These are phyloP conservation scores for Pogonocichla stellata DNA, from an alignment of 2,113 vertebrate species.

Conservation along the genomic window DNA sequence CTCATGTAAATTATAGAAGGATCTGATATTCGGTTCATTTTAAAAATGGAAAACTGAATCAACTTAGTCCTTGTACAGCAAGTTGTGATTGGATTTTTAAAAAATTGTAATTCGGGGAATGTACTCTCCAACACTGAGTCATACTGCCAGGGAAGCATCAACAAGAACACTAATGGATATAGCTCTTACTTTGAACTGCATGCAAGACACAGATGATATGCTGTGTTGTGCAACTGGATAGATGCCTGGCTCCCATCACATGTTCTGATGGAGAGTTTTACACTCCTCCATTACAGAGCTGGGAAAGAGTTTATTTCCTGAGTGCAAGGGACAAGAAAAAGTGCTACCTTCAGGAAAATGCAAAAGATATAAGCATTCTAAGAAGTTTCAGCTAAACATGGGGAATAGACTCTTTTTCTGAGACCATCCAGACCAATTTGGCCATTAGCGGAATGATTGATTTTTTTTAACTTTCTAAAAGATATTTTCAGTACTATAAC, in stretches of 20 bases:
- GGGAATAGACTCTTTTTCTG: neutral
- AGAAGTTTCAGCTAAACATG: neutral
- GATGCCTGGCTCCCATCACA: neutral
- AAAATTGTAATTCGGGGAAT: neutral
- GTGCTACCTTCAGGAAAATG: neutral
- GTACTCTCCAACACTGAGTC: neutral
- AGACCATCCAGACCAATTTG: neutral
- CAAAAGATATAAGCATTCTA: neutral
- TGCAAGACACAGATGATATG: neutral
- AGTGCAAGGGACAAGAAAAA: neutral
- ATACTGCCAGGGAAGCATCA: neutral
- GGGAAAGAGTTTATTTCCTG: neutral
- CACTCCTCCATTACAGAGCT: neutral
- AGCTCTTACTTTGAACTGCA: neutral
- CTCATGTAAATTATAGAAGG: neutral
- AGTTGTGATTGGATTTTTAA: neutral
- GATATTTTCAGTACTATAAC: neutral
- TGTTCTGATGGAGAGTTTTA: neutral
- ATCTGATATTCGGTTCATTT: neutral
- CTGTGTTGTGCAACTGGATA: fast-evolving
- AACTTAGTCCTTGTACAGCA: neutral
- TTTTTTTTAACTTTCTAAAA: neutral
- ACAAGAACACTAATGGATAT: neutral
- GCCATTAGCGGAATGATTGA: neutral
- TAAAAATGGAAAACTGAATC: neutral